These are phyloP conservation scores for Tineola bisselliella DNA, from an alignment of 2,888 invertebrate genomes.

Conservation along the genomic window DNA sequence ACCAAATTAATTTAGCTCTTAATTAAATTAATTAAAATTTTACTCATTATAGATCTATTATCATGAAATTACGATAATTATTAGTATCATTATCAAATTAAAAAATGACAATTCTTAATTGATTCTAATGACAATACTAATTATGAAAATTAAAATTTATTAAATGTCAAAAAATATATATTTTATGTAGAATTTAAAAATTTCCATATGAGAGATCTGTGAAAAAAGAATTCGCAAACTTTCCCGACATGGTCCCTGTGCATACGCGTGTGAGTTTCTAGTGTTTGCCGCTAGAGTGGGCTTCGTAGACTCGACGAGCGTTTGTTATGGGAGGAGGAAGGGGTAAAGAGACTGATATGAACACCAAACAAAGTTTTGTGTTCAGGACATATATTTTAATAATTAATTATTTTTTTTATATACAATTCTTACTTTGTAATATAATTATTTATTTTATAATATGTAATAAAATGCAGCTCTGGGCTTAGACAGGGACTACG, in stretches of 20 bases:
- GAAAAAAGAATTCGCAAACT: constrained; percentile 9
- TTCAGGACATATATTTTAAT: too few species aligned
- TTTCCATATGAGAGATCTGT: neutral
- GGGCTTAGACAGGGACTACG: too few species aligned
- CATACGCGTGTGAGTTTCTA: constrained; percentile 32
- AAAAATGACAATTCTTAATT: too few species aligned
- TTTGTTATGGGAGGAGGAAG: constrained; percentile 15
- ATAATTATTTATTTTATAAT: too few species aligned
- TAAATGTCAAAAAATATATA: neutral
- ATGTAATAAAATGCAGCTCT: too few species aligned
- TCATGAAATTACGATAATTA: too few species aligned
- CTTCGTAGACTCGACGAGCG: constrained; percentile 21
- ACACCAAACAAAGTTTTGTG: neutral
- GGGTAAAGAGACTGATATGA: neutral
- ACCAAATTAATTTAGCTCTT: too few species aligned
- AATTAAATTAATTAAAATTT: too few species aligned
- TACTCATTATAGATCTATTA: too few species aligned
- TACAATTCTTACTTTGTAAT: too few species aligned
- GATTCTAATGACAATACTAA: neutral
- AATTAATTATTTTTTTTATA: too few species aligned
- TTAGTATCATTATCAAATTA: too few species aligned
- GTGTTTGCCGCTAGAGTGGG: constrained; percentile 49
- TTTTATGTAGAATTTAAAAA: neutral
- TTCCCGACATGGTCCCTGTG: constrained; percentile 1
- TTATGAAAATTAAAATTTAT: neutral